A percentile compares a stretch with the other conserved stretches of the same genome.
Evolutionary conservation across 2,888 invertebrate species (phyloP).

Genomic region (Marasmarcha lunaedactyla): DNA sequence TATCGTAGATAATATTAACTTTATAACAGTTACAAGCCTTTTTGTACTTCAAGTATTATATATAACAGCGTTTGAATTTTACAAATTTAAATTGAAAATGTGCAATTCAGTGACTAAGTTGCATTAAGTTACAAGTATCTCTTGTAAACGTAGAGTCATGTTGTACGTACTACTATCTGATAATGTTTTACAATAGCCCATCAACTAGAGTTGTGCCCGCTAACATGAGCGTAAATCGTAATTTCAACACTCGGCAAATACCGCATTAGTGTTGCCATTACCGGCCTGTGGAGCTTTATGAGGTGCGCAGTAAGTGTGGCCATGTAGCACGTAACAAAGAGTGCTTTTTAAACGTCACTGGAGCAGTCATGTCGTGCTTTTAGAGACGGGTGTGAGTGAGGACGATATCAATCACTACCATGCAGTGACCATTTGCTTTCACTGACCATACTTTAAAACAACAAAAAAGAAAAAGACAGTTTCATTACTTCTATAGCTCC

Average conservation of each 20-base stretch:
- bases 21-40: too few species aligned
- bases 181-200: too few species aligned
- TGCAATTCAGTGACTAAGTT: too few species aligned
- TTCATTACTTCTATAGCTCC: neutral
- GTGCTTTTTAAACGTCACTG: constrained; percentile 5
- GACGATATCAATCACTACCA: constrained; percentile 21
- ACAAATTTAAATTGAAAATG: too few species aligned
- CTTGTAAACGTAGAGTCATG: too few species aligned
- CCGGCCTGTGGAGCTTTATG: neutral
- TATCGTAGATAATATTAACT: too few species aligned
- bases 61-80: too few species aligned
- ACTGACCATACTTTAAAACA: neutral
- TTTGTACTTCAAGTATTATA: too few species aligned
- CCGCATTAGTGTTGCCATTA: neutral
- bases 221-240: too few species aligned
- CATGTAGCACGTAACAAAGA: constrained; percentile 2
- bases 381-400: constrained; percentile 19
- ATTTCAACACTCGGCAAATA: neutral
- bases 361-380: neutral
- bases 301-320: neutral
- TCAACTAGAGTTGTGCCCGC: too few species aligned
- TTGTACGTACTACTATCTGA: too few species aligned
- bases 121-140: too few species aligned
- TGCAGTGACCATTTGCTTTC: neutral
- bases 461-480: neutral